Conservation (phyloP, 2,888 invertebrate genomes). For the Meta bourneti region DNA sequence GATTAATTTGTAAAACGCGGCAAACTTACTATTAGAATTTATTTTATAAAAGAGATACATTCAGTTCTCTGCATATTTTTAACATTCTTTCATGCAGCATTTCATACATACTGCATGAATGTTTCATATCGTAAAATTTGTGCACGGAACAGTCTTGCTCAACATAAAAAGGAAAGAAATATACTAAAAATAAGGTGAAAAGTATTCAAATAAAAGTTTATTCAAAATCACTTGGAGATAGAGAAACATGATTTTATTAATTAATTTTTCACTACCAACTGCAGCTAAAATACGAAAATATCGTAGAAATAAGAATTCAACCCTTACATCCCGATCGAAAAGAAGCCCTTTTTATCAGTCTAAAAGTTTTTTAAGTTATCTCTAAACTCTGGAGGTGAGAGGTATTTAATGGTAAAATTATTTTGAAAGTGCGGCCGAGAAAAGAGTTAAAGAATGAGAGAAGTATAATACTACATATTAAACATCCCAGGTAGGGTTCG, state of each 20-base stretch:
- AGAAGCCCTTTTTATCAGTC: background rate
- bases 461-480: background rate
- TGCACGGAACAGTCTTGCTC: background rate
- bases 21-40: too few relatives aligned
- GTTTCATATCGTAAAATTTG: too few relatives aligned
- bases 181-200: background rate
- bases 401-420: background rate
- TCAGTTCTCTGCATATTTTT: too few relatives aligned
- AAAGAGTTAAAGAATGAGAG: background rate
- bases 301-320: background rate
- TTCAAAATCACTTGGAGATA: background rate
- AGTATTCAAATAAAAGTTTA: background rate
- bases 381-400: background rate
- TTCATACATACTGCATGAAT: too few relatives aligned
- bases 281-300: background rate
- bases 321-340: background rate
- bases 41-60: too few relatives aligned
- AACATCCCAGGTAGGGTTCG: background rate
- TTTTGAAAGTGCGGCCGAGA: background rate
- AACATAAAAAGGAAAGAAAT: background rate
- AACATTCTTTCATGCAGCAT: too few relatives aligned
- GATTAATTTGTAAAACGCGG: too few relatives aligned
- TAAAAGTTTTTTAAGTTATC: background rate
- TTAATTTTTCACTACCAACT: background rate
- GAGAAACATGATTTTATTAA: background rate